phyloP scores from a whole-genome alignment of 1,140 invertebrate genomes.

The Drosophila sp. region DNA sequence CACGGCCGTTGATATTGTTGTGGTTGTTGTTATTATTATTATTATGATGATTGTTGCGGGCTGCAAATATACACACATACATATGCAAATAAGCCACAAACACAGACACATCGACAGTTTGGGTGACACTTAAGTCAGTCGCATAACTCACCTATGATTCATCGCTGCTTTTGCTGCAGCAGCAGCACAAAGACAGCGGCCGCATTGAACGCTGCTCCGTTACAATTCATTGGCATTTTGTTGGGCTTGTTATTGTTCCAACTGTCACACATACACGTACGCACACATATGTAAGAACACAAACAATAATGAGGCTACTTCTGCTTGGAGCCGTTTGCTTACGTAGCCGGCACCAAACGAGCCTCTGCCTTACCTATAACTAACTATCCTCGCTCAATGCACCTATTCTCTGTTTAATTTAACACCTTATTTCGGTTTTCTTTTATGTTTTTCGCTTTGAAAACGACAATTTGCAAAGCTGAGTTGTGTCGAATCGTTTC shows the following conservation, averaged over 20 bases:
- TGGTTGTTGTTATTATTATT: slow-evolving; percentile 40
- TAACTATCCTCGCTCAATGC: not conserved
- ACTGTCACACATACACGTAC: slow-evolving; percentile 35
- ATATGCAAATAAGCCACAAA: slow-evolving; percentile 6
- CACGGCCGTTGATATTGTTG: slow-evolving; percentile 57
- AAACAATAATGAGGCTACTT: slow-evolving; percentile 25
- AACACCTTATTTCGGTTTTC: slow-evolving; percentile 46
- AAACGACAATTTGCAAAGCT: slow-evolving; percentile 45
- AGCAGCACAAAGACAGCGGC: slow-evolving; percentile 53
- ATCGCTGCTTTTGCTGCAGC: slow-evolving; percentile 59
- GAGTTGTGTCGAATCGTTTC: slow-evolving; percentile 16
- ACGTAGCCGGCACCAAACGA: slow-evolving; percentile 28
- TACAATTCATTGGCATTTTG: slow-evolving; percentile 74
- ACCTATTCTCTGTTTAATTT: slow-evolving; percentile 37
- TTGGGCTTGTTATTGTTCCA: slow-evolving; percentile 72
- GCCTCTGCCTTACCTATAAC: slow-evolving; percentile 4
- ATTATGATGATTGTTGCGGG: slow-evolving; percentile 32
- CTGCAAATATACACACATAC: slow-evolving; percentile 33
- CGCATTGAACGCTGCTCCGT: slow-evolving; percentile 64
- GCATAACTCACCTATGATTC: slow-evolving; percentile 71
- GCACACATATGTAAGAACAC: slow-evolving; percentile 26
- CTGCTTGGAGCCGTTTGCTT: slow-evolving; percentile 28
- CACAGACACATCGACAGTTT: slow-evolving; percentile 1
- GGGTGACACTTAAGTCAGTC: slow-evolving; percentile 19
- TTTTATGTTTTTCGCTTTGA: slow-evolving; percentile 70